phyloP scores from a whole-genome alignment of 2,888 invertebrate species.

The Acanthopleura granulata region DNA sequence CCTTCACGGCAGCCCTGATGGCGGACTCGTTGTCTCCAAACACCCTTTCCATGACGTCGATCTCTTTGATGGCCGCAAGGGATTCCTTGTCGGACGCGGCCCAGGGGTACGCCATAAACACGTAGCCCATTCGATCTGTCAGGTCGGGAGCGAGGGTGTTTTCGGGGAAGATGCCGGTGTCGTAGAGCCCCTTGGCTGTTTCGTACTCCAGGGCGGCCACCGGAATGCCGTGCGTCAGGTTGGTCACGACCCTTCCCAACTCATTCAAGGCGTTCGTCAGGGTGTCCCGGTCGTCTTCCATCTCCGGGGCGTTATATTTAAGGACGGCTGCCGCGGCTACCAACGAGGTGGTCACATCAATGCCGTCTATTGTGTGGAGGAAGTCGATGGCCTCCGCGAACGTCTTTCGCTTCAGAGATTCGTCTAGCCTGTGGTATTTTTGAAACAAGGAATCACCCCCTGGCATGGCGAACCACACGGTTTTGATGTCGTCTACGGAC shows the following conservation, averaged over 20 bases:
- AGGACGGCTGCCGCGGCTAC: neutral
- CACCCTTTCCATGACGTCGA: neutral
- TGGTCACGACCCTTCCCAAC: neutral
- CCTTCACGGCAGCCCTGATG: neutral
- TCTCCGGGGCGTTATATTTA: neutral
- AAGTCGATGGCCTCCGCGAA: neutral
- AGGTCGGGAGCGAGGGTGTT: neutral
- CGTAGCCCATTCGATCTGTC: neutral
- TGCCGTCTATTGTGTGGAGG: neutral
- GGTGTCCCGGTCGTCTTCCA: neutral
- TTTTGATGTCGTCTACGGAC: constrained; percentile 1
- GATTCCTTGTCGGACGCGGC: neutral
- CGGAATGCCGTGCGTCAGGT: neutral
- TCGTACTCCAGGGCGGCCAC: neutral
- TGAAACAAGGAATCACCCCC: neutral
- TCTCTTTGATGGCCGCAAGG: neutral
- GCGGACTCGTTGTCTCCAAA: neutral
- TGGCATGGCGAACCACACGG: neutral
- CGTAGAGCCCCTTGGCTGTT: neutral
- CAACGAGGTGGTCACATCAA: neutral
- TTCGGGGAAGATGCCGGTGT: neutral
- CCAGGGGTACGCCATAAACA: neutral
- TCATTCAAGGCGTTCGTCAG: neutral
- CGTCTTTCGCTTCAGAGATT: neutral
- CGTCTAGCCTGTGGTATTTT: neutral